Evolutionary conservation across 2,888 invertebrate species (phyloP).

Genomic region (Amphipoea lucens): DNA sequence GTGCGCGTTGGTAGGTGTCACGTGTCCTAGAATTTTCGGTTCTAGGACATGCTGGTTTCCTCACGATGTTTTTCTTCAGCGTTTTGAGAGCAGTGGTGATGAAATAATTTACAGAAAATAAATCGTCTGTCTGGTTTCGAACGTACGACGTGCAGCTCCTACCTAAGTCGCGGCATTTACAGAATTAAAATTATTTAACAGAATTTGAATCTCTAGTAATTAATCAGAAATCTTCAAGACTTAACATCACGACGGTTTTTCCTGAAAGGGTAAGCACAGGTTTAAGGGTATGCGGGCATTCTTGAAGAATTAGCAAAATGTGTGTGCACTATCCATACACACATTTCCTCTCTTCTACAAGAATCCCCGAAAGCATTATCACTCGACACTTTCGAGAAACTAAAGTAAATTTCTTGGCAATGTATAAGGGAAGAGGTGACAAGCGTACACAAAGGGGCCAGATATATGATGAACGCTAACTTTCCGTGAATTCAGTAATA

Average conservation of each 20-base stretch:
- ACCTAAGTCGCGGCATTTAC: background rate
- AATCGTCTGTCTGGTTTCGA: background rate
- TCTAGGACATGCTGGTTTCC: background rate
- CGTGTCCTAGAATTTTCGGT: background rate
- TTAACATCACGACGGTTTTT: background rate
- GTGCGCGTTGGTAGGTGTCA: background rate
- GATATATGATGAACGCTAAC: slow-evolving; percentile 86
- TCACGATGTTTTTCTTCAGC: background rate
- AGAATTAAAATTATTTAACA: no score
- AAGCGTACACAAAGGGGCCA: slow-evolving; percentile 82
- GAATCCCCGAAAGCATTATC: background rate
- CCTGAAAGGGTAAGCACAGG: background rate
- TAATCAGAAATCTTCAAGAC: background rate
- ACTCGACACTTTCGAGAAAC: slow-evolving; percentile 48
- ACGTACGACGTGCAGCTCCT: background rate
- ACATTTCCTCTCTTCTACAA: background rate
- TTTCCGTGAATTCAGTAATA: slow-evolving; percentile 72
- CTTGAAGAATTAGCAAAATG: background rate
- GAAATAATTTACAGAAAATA: background rate
- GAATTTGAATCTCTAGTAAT: background rate
- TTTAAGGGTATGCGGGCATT: background rate
- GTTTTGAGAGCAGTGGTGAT: background rate
- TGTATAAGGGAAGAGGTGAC: slow-evolving; percentile 71
- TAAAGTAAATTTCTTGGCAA: slow-evolving; percentile 63
- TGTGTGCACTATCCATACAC: background rate